Percentiles rank a stretch among this genome's conserved stretches.
These are phyloP conservation scores for Ceryle rudis DNA, from an alignment of 2,797 vertebrate genomes.

Conservation along the genomic window DNA sequence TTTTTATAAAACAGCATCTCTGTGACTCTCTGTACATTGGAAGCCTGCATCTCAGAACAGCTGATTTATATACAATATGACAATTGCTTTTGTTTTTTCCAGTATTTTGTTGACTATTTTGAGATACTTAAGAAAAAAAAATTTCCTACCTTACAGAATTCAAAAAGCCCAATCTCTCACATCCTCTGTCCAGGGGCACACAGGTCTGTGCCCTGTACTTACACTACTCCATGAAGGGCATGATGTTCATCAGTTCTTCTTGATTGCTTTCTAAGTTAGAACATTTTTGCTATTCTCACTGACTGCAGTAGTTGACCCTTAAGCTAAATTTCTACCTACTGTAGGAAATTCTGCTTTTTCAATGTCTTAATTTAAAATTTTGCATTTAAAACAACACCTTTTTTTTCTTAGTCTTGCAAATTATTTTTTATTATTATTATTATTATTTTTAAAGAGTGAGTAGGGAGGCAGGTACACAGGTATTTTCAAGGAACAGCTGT, in stretches of 20 bases:
- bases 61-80: not conserved
- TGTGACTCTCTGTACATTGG: not conserved
- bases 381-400: not conserved
- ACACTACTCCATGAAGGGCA: not conserved
- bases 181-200: not conserved
- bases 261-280: constrained; percentile 44
- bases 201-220: not conserved
- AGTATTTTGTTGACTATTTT: not conserved
- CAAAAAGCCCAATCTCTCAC: not conserved
- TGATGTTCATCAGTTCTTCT: constrained; percentile 20
- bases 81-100: not conserved
- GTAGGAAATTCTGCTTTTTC: not conserved
- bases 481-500: not conserved
- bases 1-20: not conserved
- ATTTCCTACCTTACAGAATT: not conserved
- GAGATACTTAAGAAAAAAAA: not conserved
- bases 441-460: not conserved
- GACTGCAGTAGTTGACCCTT: not conserved
- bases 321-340: not conserved
- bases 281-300: not conserved
- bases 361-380: not conserved
- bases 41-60: not conserved
- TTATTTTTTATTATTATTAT: not conserved
- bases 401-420: not conserved
- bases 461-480: not conserved